A percentile compares a stretch with the other conserved stretches of the same genome.
Evolutionary conservation across 2,113 vertebrate species (phyloP).

Genomic region (Microcebus griseorufus): DNA sequence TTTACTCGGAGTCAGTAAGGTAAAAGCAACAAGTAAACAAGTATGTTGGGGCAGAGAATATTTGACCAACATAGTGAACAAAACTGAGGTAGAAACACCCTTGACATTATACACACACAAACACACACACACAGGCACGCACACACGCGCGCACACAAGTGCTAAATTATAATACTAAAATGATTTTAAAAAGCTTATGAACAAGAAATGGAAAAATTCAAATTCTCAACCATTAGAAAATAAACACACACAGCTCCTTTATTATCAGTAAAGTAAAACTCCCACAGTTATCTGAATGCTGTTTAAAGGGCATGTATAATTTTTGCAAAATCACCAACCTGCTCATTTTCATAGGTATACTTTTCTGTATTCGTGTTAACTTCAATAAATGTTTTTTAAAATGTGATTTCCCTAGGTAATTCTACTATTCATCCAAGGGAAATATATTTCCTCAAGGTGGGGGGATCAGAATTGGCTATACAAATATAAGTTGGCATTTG

Average conservation of each 20-base stretch:
- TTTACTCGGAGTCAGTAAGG: not conserved
- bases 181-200: not conserved
- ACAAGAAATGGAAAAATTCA: not conserved
- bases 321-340: not conserved
- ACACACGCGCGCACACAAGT: not conserved
- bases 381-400: not conserved
- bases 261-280: not conserved
- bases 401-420: too few relatives aligned
- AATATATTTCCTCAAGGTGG: not conserved
- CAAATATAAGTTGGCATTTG: not conserved
- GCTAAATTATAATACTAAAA: not conserved
- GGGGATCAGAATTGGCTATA: not conserved
- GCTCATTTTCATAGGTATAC: not conserved
- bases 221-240: not conserved
- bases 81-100: not conserved
- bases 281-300: not conserved
- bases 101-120: not conserved
- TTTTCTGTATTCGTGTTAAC: not conserved
- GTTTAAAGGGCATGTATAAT: not conserved
- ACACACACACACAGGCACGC: not conserved
- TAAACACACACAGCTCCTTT: not conserved
- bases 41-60: not conserved
- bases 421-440: not conserved
- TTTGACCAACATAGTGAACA: not conserved
- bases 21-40: not conserved